These are phyloP conservation scores for Microdon myrmicae DNA, from an alignment of 2,888 invertebrate species.

Conservation along the genomic window DNA sequence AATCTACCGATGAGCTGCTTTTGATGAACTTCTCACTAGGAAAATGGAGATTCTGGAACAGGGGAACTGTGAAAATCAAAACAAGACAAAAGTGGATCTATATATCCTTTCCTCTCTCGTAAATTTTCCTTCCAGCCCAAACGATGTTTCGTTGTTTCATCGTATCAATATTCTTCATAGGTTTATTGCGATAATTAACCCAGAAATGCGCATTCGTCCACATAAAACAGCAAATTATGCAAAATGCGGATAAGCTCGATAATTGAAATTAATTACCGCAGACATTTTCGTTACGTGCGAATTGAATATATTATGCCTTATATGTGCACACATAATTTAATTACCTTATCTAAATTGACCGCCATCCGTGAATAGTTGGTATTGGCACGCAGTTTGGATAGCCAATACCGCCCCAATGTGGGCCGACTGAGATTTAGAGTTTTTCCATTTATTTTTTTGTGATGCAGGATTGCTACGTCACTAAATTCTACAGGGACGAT, in stretches of 20 bases:
- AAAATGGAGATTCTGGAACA: no score
- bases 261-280: conserved; percentile 57
- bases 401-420: conserved; percentile 12
- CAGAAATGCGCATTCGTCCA: conserved; percentile 35
- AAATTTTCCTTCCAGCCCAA: no score
- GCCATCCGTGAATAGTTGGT: conserved; percentile 41
- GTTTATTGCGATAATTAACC: conserved; percentile 30
- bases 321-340: conserved; percentile 54
- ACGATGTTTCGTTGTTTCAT: no score
- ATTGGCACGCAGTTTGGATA: conserved; percentile 15
- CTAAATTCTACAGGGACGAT: no score
- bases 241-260: conserved; percentile 54
- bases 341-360: conserved; percentile 54
- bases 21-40: no score
- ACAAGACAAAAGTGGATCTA: no score
- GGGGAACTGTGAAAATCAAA: no score
- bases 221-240: conserved; percentile 53
- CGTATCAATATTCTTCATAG: conserved; percentile 32
- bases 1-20: no score
- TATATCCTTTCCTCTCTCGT: no score
- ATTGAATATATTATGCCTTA: conserved; percentile 52
- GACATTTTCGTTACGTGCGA: conserved; percentile 50
- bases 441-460: no score
- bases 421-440: no score
- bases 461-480: no score